Evolutionary conservation across 2,888 invertebrate genomes (phyloP).

Genomic region (Glyphotaelius pellucidus): DNA sequence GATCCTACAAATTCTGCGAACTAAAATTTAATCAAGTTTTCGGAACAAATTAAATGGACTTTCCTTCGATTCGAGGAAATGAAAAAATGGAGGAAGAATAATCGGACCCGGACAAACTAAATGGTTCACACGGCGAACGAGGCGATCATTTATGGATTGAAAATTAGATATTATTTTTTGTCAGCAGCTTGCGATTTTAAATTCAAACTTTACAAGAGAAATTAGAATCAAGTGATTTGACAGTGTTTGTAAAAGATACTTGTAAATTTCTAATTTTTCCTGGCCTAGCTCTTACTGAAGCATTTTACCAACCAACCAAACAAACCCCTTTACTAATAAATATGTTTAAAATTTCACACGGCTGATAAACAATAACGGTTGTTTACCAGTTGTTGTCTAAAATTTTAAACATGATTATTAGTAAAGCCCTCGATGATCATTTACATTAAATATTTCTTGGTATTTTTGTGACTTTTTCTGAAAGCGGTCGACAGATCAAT

Average conservation of each 20-base stretch:
- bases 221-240: not conserved
- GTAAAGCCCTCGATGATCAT: too few relatives aligned
- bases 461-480: too few relatives aligned
- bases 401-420: too few relatives aligned
- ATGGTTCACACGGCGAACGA: not conserved
- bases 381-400: too few relatives aligned
- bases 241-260: not conserved
- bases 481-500: too few relatives aligned
- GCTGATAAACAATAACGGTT: too few relatives aligned
- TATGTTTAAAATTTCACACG: too few relatives aligned
- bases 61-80: not conserved
- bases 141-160: not conserved
- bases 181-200: not conserved
- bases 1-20: not conserved
- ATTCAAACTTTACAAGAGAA: not conserved
- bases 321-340: too few relatives aligned
- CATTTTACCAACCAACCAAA: not conserved
- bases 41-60: slow-evolving; percentile 2
- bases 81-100: not conserved
- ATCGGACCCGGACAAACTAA: not conserved
- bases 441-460: too few relatives aligned
- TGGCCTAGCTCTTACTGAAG: not conserved
- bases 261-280: not conserved
- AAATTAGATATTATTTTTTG: not conserved
- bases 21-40: slow-evolving; percentile 2